These are phyloP conservation scores for Luffia ferchaultella DNA, from an alignment of 2,888 invertebrate species.

Conservation along the genomic window DNA sequence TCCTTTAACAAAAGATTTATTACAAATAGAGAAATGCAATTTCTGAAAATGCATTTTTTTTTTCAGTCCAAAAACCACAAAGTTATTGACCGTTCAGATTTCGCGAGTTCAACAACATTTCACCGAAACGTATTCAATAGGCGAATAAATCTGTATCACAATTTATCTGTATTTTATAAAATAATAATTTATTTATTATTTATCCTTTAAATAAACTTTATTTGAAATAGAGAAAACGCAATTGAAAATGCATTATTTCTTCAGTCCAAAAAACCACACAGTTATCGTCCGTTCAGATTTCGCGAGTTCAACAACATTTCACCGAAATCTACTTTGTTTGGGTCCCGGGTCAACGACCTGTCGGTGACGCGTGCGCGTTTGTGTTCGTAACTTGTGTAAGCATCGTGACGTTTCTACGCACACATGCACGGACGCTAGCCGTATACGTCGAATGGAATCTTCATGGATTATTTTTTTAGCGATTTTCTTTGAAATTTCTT, in stretches of 20 bases:
- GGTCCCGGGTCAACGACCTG: constrained; percentile 58
- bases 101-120: constrained; percentile 62
- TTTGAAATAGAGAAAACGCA: too few relatives aligned
- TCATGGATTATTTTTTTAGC: constrained; percentile 29
- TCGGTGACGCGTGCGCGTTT: constrained; percentile 39
- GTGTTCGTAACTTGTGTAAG: constrained; percentile 43
- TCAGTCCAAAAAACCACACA: too few relatives aligned
- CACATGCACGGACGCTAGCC: constrained; percentile 26
- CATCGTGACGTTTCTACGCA: constrained; percentile 35
- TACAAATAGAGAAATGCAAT: too few relatives aligned
- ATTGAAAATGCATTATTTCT: too few relatives aligned
- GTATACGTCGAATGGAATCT: constrained; percentile 25
- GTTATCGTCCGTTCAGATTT: constrained; percentile 28
- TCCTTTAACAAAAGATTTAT: too few relatives aligned
- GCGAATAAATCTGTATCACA: too few relatives aligned
- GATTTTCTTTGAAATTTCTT: neutral
- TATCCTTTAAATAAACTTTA: too few relatives aligned
- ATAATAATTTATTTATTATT: too few relatives aligned
- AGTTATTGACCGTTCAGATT: constrained; percentile 41
- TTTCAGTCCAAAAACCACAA: too few relatives aligned
- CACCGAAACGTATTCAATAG: constrained; percentile 65
- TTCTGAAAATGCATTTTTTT: too few relatives aligned
- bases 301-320: constrained; percentile 64
- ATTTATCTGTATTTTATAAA: too few relatives aligned
- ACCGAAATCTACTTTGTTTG: constrained; percentile 66